These are phyloP conservation scores for Gryllus bimaculatus DNA, from an alignment of 1,140 invertebrate genomes.

Conservation along the genomic window DNA sequence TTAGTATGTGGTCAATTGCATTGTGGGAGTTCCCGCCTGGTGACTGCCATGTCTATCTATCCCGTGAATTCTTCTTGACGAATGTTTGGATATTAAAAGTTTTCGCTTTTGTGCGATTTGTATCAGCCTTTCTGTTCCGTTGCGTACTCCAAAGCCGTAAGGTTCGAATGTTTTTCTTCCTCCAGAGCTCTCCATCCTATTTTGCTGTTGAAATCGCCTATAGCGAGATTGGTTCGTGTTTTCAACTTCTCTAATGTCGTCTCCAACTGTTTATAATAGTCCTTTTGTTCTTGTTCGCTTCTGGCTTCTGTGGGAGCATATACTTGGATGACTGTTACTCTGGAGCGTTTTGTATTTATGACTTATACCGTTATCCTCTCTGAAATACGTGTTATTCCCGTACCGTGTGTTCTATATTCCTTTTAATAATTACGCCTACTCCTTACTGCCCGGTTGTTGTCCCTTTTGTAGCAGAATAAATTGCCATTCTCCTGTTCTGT, in stretches of 20 bases:
- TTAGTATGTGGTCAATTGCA: not conserved
- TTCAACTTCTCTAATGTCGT: not conserved
- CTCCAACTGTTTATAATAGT: not conserved
- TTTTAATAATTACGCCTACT: not conserved
- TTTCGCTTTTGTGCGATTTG: not conserved
- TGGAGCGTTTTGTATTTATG: not conserved
- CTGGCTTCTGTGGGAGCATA: not conserved
- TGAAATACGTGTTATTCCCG: not conserved
- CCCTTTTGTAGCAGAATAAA: not conserved
- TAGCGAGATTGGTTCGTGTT: not conserved
- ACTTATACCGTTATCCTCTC: not conserved
- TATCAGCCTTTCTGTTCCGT: not conserved
- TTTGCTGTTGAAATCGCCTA: not conserved
- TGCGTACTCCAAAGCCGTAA: not conserved
- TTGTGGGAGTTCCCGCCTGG: not conserved
- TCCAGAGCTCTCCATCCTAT: not conserved
- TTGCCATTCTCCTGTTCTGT: not conserved
- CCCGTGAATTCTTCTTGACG: not conserved
- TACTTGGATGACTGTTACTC: not conserved
- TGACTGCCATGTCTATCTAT: not conserved
- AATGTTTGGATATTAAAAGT: not conserved
- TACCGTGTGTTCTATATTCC: not conserved
- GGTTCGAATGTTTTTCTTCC: not conserved
- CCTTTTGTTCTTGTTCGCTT: not conserved
- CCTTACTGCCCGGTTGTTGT: not conserved